phyloP scores from a whole-genome alignment of 1,140 invertebrate species.

The Drosophila guanche region DNA sequence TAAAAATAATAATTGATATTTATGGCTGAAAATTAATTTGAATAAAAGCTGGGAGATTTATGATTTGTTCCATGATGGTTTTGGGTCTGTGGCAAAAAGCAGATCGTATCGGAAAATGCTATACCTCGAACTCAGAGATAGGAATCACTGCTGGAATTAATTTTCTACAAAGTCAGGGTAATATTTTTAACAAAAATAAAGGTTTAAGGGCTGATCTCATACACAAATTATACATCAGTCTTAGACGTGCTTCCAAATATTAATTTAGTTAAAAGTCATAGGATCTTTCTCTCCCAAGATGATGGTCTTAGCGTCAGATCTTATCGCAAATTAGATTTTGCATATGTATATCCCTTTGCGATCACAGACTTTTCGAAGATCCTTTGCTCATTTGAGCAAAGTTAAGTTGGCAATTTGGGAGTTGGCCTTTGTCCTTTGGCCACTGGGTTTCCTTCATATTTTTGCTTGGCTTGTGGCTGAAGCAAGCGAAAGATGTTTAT shows the following conservation, averaged over 20 bases:
- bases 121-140: too few relatives aligned
- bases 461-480: conserved; percentile 65
- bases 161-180: too few relatives aligned
- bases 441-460: conserved; percentile 1
- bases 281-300: conserved; percentile 1
- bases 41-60: conserved; percentile 9
- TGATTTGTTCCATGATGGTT: too few relatives aligned
- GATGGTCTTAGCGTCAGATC: conserved; percentile 42
- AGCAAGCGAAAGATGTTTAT: conserved; percentile 72
- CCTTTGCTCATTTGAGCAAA: conserved; percentile 59
- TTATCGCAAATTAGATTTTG: conserved; percentile 73
- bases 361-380: conserved; percentile 17
- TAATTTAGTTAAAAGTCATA: conserved; percentile 31
- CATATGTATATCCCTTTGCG: conserved; percentile 73
- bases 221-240: too few relatives aligned
- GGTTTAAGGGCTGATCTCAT: too few relatives aligned
- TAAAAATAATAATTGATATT: conserved; percentile 68
- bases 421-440: conserved; percentile 20
- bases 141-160: too few relatives aligned
- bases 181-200: too few relatives aligned
- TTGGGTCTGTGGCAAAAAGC: too few relatives aligned
- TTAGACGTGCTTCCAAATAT: not conserved
- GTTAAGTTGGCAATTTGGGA: conserved; percentile 59
- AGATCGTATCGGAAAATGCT: too few relatives aligned
- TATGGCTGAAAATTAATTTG: conserved; percentile 52